Percentiles rank a stretch among this genome's conserved stretches.
Conservation (phyloP, 2,113 vertebrate species). For the Gambusia holbrooki region DNA sequence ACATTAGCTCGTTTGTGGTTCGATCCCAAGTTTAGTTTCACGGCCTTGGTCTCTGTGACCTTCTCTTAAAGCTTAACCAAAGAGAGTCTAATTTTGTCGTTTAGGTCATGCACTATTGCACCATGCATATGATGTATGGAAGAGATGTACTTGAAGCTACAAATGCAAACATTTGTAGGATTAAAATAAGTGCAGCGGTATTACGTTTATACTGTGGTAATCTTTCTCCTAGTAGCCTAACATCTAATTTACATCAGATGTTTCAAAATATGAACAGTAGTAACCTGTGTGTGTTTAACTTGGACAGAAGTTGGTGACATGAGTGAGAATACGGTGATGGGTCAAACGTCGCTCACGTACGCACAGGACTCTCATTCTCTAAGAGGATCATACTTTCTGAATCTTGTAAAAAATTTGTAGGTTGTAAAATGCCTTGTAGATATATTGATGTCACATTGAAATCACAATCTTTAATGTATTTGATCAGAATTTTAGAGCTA, state of each 20-base stretch:
- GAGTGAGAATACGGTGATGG: constrained; percentile 3
- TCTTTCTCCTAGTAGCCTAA: background rate
- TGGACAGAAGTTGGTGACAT: constrained; percentile 54
- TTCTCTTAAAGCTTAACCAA: constrained; percentile 40
- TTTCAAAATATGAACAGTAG: constrained; percentile 42
- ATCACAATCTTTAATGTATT: no score
- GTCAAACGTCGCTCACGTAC: constrained; percentile 13
- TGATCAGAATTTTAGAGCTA: no score
- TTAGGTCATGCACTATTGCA: constrained; percentile 31
- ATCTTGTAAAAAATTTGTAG: background rate
- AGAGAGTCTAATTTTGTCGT: constrained; percentile 30
- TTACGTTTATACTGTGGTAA: background rate
- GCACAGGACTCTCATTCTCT: background rate
- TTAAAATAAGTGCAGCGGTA: background rate
- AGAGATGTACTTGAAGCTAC: background rate
- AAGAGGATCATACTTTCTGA: background rate
- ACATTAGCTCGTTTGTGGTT: constrained; percentile 63
- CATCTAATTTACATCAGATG: constrained; percentile 19
- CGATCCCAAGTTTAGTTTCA: constrained; percentile 43
- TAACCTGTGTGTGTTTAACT: constrained; percentile 69
- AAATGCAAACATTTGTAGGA: background rate
- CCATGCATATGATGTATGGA: constrained; percentile 2
- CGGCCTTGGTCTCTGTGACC: constrained; percentile 59
- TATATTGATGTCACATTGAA: background rate
- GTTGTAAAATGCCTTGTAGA: background rate